Evolutionary conservation across 2,888 invertebrate species (phyloP).

Genomic region (Helicoverpa assulta): DNA sequence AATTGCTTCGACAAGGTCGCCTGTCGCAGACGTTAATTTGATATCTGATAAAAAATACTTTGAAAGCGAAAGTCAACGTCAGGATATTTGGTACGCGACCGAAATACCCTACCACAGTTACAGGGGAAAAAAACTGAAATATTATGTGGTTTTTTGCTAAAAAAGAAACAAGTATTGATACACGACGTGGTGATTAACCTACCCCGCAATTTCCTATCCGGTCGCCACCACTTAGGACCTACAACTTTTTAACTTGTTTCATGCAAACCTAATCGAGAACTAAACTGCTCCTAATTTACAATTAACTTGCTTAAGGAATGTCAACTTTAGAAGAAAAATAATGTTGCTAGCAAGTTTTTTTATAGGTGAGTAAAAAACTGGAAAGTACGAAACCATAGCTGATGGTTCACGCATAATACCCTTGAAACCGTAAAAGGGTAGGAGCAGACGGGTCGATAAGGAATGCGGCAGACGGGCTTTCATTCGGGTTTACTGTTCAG

Average conservation of each 20-base stretch:
- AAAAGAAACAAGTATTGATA: too few species aligned
- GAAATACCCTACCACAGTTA: not conserved
- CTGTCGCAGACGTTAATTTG: conserved; percentile 48
- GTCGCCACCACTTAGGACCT: not conserved
- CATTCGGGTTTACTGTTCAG: conserved; percentile 62
- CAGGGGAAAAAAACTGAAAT: too few species aligned
- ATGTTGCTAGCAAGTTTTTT: conserved; percentile 32
- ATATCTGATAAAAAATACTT: conserved; percentile 39
- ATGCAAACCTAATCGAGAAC: not conserved
- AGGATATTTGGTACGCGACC: conserved; percentile 8
- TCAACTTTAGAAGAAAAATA: conserved; percentile 5
- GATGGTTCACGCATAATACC: conserved; percentile 38
- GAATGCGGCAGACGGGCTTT: conserved; percentile 66
- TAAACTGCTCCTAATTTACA: conserved; percentile 4
- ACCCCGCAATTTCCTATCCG: not conserved
- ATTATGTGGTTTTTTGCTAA: not conserved
- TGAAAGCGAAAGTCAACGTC: conserved; percentile 26
- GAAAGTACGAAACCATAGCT: conserved; percentile 24
- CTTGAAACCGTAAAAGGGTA: conserved; percentile 58
- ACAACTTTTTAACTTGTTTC: not conserved
- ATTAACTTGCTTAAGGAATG: conserved; percentile 15
- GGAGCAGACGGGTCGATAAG: conserved; percentile 66
- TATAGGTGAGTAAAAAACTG: conserved; percentile 27
- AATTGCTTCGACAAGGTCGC: conserved; percentile 52
- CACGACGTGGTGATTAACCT: too few species aligned